Percentiles rank a stretch among this genome's conserved stretches.
Evolutionary conservation across 2,888 invertebrate genomes (phyloP).

Genomic region (Microctonus hyperodae): DNA sequence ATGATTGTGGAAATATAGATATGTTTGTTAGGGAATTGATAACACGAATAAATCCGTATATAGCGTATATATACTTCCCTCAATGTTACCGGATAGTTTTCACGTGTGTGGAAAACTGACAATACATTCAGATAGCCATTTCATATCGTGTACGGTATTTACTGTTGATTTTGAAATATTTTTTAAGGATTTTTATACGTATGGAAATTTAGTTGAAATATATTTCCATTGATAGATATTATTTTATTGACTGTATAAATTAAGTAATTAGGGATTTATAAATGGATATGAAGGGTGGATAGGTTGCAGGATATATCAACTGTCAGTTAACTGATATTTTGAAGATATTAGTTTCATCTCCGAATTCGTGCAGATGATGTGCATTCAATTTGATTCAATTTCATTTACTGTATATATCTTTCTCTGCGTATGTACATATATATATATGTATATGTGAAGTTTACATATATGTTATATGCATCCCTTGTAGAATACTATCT

Average conservation of each 20-base stretch:
- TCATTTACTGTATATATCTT: background rate
- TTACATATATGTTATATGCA: no score
- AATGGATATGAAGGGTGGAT: background rate
- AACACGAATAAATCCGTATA: conserved; percentile 57
- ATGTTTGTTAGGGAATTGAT: conserved; percentile 61
- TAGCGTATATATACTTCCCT: conserved; percentile 3
- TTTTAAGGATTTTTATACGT: background rate
- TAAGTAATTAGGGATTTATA: background rate
- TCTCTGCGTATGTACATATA: no score
- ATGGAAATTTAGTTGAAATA: no score
- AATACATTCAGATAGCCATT: background rate
- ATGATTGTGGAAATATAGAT: conserved; percentile 55
- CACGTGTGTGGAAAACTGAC: conserved; percentile 11
- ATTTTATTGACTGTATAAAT: background rate
- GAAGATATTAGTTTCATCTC: background rate
- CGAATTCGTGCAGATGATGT: background rate
- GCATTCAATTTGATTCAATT: background rate
- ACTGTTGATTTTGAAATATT: background rate
- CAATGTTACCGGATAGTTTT: conserved; percentile 1
- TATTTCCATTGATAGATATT: no score
- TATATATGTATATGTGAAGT: no score
- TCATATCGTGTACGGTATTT: background rate
- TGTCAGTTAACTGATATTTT: background rate
- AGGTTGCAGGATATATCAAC: background rate
- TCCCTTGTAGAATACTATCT: background rate